Percentiles rank a stretch among this genome's conserved stretches.
These are phyloP conservation scores for Brachylomia viminalis DNA, from an alignment of 2,888 invertebrate species.

Conservation along the genomic window DNA sequence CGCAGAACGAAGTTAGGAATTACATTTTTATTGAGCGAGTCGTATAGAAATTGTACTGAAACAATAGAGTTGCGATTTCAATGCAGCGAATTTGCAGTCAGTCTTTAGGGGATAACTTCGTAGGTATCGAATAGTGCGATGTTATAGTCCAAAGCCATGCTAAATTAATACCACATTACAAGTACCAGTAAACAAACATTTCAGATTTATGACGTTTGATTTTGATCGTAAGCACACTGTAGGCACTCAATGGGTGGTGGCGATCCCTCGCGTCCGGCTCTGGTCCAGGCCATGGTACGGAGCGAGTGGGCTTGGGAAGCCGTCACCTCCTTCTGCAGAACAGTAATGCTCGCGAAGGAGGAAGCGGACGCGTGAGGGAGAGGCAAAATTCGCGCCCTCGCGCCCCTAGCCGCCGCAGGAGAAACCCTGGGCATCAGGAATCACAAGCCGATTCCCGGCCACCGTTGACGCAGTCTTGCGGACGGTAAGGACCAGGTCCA, in stretches of 20 bases:
- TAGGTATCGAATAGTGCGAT: background rate
- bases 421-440: no score
- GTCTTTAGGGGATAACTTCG: constrained; percentile 12
- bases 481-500: no score
- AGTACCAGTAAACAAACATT: background rate
- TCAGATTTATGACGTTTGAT: background rate
- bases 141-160: background rate
- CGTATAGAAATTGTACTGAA: constrained; percentile 45
- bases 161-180: background rate
- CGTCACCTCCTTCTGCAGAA: no score
- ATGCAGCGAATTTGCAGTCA: constrained; percentile 21
- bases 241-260: background rate
- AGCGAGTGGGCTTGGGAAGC: no score
- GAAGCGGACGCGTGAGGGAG: no score
- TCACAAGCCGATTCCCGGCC: no score
- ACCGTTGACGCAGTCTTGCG: no score
- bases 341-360: no score
- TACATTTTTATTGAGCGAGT: constrained; percentile 61
- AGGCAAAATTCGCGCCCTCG: no score
- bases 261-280: no score
- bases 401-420: no score
- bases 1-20: constrained; percentile 58
- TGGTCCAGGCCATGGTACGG: no score
- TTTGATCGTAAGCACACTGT: background rate
- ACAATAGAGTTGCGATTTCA: constrained; percentile 44